phyloP scores from a whole-genome alignment of 2,888 invertebrate genomes.

The Eudemis profundana region DNA sequence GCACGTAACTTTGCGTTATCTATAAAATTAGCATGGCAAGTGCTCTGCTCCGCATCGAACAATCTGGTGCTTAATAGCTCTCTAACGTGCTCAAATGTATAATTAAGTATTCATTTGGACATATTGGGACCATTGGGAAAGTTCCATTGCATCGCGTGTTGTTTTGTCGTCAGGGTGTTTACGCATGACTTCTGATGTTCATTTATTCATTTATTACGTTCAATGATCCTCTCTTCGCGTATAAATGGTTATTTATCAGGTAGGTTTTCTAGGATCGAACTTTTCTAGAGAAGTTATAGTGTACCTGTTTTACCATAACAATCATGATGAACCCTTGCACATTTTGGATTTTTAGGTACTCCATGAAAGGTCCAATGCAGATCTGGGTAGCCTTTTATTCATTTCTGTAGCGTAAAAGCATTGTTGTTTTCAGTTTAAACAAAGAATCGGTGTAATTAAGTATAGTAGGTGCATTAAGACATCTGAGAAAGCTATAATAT shows the following conservation, averaged over 20 bases:
- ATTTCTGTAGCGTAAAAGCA: too few species aligned
- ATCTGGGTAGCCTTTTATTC: too few species aligned
- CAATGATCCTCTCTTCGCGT: conserved; percentile 35
- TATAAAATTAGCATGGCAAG: conserved; percentile 69
- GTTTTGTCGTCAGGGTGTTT: conserved; percentile 30
- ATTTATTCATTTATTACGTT: conserved; percentile 39
- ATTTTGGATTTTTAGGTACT: too few species aligned
- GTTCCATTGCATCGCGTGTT: conserved; percentile 38
- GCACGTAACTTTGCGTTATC: conserved; percentile 74
- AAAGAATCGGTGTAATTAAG: too few species aligned
- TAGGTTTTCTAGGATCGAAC: conserved; percentile 1
- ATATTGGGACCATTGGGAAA: conserved; percentile 38
- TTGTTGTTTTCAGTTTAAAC: too few species aligned
- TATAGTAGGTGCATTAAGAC: too few species aligned
- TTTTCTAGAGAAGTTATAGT: conserved; percentile 18
- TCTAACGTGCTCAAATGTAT: conserved; percentile 20
- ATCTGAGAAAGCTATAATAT: too few species aligned
- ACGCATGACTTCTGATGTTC: conserved; percentile 24
- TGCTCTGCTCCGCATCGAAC: conserved; percentile 48
- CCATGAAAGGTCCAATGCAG: too few species aligned
- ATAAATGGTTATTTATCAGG: conserved; percentile 38
- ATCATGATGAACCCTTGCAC: background rate
- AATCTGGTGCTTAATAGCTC: conserved; percentile 37
- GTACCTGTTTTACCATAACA: background rate
- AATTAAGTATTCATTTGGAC: conserved; percentile 40